Conservation (phyloP, 2,797 vertebrate species). For the Gallinago nigripennis region DNA sequence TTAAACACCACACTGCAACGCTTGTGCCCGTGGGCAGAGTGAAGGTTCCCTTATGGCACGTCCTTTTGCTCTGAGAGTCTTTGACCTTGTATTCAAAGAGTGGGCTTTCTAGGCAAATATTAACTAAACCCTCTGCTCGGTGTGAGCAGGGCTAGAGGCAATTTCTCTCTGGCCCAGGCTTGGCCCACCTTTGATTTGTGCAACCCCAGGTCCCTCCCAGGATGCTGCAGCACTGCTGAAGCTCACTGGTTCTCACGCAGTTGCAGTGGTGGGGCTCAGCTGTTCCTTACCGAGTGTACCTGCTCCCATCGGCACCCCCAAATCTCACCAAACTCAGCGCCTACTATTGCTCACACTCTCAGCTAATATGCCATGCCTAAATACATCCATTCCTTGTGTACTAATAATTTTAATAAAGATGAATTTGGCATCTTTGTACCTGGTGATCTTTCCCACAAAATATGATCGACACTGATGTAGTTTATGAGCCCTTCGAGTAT, state of each 20-base stretch:
- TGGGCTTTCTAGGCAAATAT: not conserved
- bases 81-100: not conserved
- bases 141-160: not conserved
- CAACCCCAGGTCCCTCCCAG: not conserved
- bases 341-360: not conserved
- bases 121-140: fast-evolving
- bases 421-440: not conserved
- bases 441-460: not conserved
- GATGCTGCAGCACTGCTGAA: not conserved
- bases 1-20: not conserved
- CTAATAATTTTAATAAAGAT: not conserved
- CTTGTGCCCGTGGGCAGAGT: fast-evolving
- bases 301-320: not conserved
- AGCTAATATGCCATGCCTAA: not conserved
- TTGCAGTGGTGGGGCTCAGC: not conserved
- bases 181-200: not conserved
- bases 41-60: fast-evolving
- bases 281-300: not conserved
- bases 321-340: not conserved
- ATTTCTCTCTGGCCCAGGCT: not conserved
- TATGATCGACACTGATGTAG: not conserved
- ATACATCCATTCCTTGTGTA: not conserved
- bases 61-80: not conserved
- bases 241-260: not conserved
- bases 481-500: not conserved